These are phyloP conservation scores for Bryconaethiops microstoma DNA, from an alignment of 2,797 vertebrate genomes.

Conservation along the genomic window DNA sequence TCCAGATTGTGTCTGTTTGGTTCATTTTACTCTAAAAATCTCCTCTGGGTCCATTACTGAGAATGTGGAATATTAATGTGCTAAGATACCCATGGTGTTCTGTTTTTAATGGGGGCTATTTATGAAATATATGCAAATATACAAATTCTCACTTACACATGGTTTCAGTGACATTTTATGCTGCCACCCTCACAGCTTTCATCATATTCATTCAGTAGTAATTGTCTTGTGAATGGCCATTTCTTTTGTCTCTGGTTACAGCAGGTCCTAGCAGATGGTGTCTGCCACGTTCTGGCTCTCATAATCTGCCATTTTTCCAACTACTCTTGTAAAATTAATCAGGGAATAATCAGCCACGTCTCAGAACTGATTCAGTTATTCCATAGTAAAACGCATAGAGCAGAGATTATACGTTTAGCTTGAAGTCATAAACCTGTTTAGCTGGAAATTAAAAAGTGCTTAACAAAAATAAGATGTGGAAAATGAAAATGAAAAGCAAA, in stretches of 20 bases:
- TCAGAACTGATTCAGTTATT: slow-evolving; percentile 20
- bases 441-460: slow-evolving; percentile 26
- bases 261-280: slow-evolving; percentile 26
- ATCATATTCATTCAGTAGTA: slow-evolving; percentile 27
- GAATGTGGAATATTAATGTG: too few relatives aligned
- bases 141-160: too few relatives aligned
- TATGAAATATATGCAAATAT: neutral
- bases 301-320: neutral
- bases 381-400: slow-evolving; percentile 2
- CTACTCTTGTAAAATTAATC: slow-evolving; percentile 23
- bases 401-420: slow-evolving; percentile 27
- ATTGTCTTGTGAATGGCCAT: slow-evolving; percentile 2
- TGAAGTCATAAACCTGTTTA: slow-evolving; percentile 31
- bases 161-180: neutral
- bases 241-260: slow-evolving; percentile 19
- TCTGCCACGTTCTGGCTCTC: neutral
- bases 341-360: slow-evolving; percentile 33
- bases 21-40: slow-evolving; percentile 1
- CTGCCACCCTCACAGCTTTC: neutral
- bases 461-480: slow-evolving; percentile 24
- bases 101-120: neutral
- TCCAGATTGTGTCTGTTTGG: neutral
- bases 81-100: neutral
- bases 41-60: neutral
- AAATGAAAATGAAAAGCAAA: slow-evolving; percentile 25